Conservation (phyloP, 2,888 invertebrate species). For the Ceriagrion tenellum region DNA sequence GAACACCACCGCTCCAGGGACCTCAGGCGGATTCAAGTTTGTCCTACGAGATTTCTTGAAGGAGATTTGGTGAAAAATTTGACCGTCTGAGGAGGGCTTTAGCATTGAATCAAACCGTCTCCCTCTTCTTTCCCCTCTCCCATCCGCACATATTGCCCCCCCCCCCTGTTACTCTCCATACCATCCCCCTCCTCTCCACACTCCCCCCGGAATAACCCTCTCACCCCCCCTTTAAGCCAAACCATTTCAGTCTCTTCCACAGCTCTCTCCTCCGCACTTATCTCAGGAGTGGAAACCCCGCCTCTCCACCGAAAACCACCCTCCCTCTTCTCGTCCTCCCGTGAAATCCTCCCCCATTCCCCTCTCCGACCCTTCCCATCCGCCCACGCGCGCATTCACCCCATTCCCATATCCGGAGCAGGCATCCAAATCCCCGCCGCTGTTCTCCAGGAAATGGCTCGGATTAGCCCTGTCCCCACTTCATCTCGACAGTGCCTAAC, state of each 20-base stretch:
- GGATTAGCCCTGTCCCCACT: slow-evolving; percentile 62
- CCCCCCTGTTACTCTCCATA: neutral
- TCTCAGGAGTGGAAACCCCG: neutral
- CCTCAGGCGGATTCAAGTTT: too few species aligned
- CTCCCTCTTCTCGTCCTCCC: neutral
- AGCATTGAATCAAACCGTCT: too few species aligned
- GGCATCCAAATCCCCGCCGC: slow-evolving; percentile 38
- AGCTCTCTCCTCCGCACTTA: neutral
- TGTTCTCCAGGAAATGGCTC: slow-evolving; percentile 57
- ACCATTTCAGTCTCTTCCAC: neutral
- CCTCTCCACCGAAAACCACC: neutral
- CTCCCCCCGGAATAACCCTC: neutral
- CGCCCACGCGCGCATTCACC: too few species aligned
- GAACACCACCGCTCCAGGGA: too few species aligned
- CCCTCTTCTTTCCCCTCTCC: too few species aligned
- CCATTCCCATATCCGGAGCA: neutral
- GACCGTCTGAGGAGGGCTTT: too few species aligned
- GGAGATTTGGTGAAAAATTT: too few species aligned
- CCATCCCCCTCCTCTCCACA: neutral
- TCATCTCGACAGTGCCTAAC: slow-evolving; percentile 49
- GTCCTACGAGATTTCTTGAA: too few species aligned
- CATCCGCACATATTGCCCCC: too few species aligned
- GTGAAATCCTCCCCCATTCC: neutral
- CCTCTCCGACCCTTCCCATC: neutral
- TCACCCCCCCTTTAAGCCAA: neutral